These are phyloP conservation scores for Tiliacea aurago DNA, from an alignment of 2,888 invertebrate genomes.

Conservation along the genomic window DNA sequence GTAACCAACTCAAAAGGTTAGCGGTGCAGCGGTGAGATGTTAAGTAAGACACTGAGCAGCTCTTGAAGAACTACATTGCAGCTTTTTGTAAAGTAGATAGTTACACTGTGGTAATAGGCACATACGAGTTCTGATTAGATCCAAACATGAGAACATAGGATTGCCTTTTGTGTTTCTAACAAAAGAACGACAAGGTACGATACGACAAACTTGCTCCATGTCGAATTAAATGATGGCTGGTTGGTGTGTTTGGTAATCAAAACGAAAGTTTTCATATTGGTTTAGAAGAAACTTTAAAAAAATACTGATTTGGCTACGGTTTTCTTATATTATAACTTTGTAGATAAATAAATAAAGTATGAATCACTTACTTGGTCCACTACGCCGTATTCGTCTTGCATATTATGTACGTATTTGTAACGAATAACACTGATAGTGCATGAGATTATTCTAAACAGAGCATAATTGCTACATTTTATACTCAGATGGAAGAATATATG, in stretches of 20 bases:
- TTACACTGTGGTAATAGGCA: conserved; percentile 1
- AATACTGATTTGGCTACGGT: conserved; percentile 65
- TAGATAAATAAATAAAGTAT: conserved; percentile 12
- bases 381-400: conserved; percentile 49
- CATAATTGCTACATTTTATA: conserved; percentile 45
- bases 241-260: not conserved
- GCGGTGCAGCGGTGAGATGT: not conserved
- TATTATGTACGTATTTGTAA: conserved; percentile 25
- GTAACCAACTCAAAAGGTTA: not conserved
- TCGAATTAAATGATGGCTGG: not conserved
- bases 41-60: not conserved
- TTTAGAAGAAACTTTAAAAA: conserved; percentile 37
- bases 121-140: not conserved
- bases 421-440: conserved; percentile 11
- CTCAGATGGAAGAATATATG: conserved; percentile 21
- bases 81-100: not conserved
- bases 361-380: conserved; percentile 36
- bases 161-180: not conserved
- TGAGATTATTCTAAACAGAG: conserved; percentile 44
- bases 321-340: conserved; percentile 12
- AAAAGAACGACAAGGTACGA: not conserved
- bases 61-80: not conserved
- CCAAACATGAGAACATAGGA: not conserved
- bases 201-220: not conserved
- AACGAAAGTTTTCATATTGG: conserved; percentile 25